Percentiles rank a stretch among this genome's conserved stretches.
Evolutionary conservation across 2,797 vertebrate genomes (phyloP).

Genomic region (Gambusia yucatana): DNA sequence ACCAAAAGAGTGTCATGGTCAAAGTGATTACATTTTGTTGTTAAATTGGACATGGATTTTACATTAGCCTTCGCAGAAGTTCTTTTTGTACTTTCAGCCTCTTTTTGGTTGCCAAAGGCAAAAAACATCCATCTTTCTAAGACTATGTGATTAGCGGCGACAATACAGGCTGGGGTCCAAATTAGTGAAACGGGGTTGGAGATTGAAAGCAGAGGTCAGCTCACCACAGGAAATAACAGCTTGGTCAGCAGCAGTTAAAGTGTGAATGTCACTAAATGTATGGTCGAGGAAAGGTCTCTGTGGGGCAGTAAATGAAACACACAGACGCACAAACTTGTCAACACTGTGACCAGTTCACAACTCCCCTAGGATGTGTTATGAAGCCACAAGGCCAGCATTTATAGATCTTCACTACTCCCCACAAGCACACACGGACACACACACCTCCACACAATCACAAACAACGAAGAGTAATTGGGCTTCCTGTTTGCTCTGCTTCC

Average conservation of each 20-base stretch:
- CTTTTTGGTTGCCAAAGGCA: neutral
- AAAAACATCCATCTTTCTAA: neutral
- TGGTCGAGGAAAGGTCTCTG: conserved; percentile 54
- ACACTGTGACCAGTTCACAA: conserved; percentile 58
- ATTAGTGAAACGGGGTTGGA: conserved; percentile 8
- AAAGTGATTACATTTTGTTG: neutral
- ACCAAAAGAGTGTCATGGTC: neutral
- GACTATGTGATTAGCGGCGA: conserved; percentile 3
- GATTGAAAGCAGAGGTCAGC: conserved; percentile 22
- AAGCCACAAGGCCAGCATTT: conserved; percentile 73
- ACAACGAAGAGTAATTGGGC: conserved; percentile 18
- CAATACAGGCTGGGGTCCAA: neutral
- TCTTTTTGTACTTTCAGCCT: neutral
- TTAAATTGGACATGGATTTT: neutral
- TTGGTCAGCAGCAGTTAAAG: conserved; percentile 67
- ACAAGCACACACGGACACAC: conserved; percentile 37
- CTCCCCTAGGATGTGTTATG: conserved; percentile 68
- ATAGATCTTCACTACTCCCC: conserved; percentile 48
- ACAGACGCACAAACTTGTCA: conserved; percentile 53
- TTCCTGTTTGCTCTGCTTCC: neutral
- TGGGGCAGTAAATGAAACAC: conserved; percentile 67
- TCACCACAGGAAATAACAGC: conserved; percentile 32
- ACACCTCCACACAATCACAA: conserved; percentile 4
- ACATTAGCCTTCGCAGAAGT: neutral
- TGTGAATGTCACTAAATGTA: conserved; percentile 65